phyloP scores from a whole-genome alignment of 2,797 vertebrate species.

The Microtus californicus region DNA sequence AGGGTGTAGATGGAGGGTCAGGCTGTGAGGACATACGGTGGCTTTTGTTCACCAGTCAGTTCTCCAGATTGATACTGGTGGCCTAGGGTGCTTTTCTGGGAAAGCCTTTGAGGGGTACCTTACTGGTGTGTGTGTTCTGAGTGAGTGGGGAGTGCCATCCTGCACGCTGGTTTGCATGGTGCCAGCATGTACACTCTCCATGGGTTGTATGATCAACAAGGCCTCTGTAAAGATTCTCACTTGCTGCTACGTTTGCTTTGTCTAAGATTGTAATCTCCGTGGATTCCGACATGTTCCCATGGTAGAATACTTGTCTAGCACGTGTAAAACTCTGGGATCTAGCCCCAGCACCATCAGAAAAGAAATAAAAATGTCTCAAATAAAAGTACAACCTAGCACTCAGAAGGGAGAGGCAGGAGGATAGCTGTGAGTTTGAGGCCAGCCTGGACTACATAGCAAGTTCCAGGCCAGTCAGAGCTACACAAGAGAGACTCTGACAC shows the following conservation, averaged over 20 bases:
- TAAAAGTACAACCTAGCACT: not conserved
- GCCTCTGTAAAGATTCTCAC: not conserved
- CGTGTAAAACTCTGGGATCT: not conserved
- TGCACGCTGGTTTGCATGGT: not conserved
- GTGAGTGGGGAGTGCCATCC: not conserved
- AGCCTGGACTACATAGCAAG: not conserved
- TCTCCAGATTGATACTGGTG: not conserved
- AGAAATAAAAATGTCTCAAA: not conserved
- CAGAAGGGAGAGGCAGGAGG: not conserved
- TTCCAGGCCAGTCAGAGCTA: not conserved
- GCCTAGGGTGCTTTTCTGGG: not conserved
- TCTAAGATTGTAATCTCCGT: not conserved
- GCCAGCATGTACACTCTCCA: accelerated
- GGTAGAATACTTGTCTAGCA: not conserved
- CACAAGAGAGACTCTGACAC: not conserved
- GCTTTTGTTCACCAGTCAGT: not conserved
- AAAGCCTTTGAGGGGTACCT: not conserved
- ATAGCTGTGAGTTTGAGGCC: not conserved
- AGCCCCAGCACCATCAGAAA: not conserved
- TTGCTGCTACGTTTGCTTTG: not conserved
- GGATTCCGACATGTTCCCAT: not conserved
- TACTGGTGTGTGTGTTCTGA: not conserved
- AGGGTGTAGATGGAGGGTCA: not conserved
- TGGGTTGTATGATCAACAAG: not conserved
- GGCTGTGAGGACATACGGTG: not conserved